Evolutionary conservation across 2,113 vertebrate genomes (phyloP).

Genomic region (Carassius carassius): DNA sequence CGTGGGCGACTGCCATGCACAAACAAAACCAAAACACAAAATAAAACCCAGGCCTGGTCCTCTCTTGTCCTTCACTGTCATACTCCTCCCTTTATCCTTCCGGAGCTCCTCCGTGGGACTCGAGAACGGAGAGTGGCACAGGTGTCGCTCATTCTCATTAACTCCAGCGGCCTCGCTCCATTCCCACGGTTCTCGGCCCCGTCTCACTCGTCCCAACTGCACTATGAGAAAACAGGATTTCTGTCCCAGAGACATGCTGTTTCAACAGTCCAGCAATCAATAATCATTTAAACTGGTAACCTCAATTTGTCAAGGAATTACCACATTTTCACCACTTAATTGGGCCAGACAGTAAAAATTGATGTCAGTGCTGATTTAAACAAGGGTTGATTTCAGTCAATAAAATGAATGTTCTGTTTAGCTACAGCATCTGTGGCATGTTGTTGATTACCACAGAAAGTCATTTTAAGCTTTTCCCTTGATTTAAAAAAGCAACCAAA

Average conservation of each 20-base stretch:
- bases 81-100: no score
- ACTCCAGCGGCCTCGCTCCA: no score
- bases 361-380: not conserved
- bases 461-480: not conserved
- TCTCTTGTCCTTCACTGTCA: no score
- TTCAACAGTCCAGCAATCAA: not conserved
- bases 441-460: not conserved
- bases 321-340: not conserved
- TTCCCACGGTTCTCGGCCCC: no score
- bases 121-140: no score
- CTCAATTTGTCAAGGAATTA: constrained; percentile 57
- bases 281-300: not conserved
- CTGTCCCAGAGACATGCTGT: not conserved
- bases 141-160: no score
- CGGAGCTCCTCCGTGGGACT: no score
- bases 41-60: no score
- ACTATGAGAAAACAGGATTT: not conserved
- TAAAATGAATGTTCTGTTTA: not conserved
- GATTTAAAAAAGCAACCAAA: not conserved
- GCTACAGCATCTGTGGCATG: not conserved
- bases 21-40: no score
- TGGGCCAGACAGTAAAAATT: not conserved
- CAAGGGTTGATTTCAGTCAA: not conserved
- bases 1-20: no score
- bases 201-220: not conserved